Percentiles rank a stretch among this genome's conserved stretches.
Conservation (phyloP, 2,113 vertebrate species). For the Turnix velox region DNA sequence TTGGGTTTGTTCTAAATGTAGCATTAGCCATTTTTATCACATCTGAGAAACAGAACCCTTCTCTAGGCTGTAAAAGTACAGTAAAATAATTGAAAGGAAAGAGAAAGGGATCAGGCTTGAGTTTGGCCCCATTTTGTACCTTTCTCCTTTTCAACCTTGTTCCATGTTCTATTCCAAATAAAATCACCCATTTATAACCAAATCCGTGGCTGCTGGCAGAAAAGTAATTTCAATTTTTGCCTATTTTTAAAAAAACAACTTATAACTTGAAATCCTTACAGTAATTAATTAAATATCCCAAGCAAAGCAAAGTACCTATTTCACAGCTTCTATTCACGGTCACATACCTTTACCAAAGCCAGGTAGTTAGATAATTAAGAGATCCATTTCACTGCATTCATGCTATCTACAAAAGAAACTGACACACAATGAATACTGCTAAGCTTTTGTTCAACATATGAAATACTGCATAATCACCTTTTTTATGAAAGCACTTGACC, state of each 20-base stretch:
- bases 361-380: constrained; percentile 73
- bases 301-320: constrained; percentile 62
- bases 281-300: constrained; percentile 67
- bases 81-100: constrained; percentile 21
- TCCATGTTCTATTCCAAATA: neutral
- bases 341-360: constrained; percentile 64
- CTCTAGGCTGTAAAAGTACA: neutral
- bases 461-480: constrained; percentile 72
- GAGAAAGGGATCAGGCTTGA: neutral
- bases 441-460: constrained; percentile 69
- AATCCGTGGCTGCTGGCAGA: constrained; percentile 39
- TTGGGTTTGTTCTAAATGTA: neutral
- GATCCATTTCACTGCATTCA: constrained; percentile 61
- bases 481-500: constrained; percentile 76
- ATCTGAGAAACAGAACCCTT: neutral
- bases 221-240: constrained; percentile 65
- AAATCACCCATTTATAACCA: constrained; percentile 34
- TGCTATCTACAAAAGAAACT: constrained; percentile 59
- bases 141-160: constrained; percentile 17
- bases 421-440: constrained; percentile 65
- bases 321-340: constrained; percentile 43
- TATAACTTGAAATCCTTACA: constrained; percentile 50
- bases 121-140: neutral
- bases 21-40: neutral
- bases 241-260: constrained; percentile 70